Evolutionary conservation across 2,113 vertebrate species (phyloP).

Genomic region (Macrotis lagotis): DNA sequence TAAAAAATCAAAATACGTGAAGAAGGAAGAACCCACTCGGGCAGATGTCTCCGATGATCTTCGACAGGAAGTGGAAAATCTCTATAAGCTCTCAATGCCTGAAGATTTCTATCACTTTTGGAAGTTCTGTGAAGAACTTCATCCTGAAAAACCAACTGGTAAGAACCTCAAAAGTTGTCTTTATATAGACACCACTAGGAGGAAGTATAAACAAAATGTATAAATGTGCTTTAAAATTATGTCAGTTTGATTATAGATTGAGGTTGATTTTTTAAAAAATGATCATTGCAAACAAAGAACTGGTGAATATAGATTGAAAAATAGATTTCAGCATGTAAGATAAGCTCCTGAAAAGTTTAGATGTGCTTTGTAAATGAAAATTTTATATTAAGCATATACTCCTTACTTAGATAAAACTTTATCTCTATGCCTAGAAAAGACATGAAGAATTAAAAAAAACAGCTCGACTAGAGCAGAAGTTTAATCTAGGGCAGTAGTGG

Average conservation of each 20-base stretch:
- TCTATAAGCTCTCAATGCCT: conserved; percentile 90
- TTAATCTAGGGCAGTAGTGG: neutral
- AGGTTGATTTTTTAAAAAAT: neutral
- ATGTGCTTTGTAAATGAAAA: neutral
- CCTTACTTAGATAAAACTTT: too few relatives aligned
- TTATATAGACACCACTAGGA: neutral
- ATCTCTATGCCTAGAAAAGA: neutral
- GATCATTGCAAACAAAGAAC: neutral
- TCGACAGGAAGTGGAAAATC: conserved; percentile 86
- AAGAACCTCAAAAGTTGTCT: conserved; percentile 50
- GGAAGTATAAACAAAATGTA: neutral
- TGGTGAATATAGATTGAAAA: neutral
- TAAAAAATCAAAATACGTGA: conserved; percentile 81
- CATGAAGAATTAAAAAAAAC: neutral
- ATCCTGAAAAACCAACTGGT: conserved; percentile 91
- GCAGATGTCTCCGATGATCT: conserved; percentile 72
- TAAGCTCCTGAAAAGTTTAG: neutral
- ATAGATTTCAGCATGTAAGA: neutral
- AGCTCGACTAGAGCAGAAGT: neutral
- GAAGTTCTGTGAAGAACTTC: conserved; percentile 91
- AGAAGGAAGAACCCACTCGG: conserved; percentile 83
- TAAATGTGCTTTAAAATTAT: neutral
- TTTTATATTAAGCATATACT: neutral
- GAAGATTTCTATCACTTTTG: conserved; percentile 96
- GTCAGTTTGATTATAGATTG: neutral